A percentile compares a stretch with the other conserved stretches of the same genome.
phyloP scores from a whole-genome alignment of 2,113 vertebrate species.

The Phrynosoma platyrhinos region DNA sequence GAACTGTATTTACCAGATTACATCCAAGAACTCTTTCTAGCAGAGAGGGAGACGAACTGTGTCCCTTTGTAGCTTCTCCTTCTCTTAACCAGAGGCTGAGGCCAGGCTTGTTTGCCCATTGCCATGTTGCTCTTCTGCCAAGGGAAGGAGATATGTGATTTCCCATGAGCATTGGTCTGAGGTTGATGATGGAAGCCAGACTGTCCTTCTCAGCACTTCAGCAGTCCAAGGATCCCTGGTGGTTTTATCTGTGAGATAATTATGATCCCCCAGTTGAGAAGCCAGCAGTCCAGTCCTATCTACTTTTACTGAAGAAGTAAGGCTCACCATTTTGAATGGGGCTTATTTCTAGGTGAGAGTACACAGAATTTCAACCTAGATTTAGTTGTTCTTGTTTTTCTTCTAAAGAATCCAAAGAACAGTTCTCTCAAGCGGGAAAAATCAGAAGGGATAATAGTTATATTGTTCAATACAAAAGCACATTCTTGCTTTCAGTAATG shows the following conservation, averaged over 20 bases:
- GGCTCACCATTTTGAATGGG: neutral
- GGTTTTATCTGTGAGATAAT: neutral
- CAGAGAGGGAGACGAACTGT: too few species aligned
- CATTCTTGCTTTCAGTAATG: neutral
- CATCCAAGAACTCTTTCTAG: too few species aligned
- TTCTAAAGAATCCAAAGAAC: neutral
- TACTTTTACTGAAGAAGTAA: neutral
- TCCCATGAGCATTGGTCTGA: neutral
- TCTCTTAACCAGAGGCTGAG: neutral
- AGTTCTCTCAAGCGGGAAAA: too few species aligned
- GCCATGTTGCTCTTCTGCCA: neutral
- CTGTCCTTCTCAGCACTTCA: neutral
- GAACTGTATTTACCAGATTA: too few species aligned
- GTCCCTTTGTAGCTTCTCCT: too few species aligned
- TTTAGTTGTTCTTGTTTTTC: neutral
- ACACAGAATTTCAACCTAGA: neutral
- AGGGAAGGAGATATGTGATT: neutral
- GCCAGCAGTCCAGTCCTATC: neutral
- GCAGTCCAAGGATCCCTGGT: neutral
- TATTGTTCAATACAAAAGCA: neutral
- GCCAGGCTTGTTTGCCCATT: neutral
- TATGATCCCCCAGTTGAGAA: neutral
- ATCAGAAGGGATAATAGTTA: neutral
- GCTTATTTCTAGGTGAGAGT: neutral
- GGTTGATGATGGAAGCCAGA: too few species aligned